Conservation (phyloP, 2,888 invertebrate species). For the Agrochola circellaris region DNA sequence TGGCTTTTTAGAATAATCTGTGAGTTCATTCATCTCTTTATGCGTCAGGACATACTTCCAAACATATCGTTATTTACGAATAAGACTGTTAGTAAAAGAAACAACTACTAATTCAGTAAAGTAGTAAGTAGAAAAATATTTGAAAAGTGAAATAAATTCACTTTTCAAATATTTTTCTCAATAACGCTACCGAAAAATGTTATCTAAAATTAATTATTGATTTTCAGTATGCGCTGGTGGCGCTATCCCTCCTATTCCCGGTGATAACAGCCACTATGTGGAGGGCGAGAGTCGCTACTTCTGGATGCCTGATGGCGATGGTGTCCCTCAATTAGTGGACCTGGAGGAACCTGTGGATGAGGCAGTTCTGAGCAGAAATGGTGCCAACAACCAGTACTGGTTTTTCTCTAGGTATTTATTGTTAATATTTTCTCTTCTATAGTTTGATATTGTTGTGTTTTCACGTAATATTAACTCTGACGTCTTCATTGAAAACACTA, state of each 20-base stretch:
- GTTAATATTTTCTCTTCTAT: not conserved
- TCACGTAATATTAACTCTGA: too few relatives aligned
- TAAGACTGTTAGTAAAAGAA: not conserved
- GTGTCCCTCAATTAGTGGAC: slow-evolving; percentile 80
- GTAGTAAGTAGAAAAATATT: too few relatives aligned
- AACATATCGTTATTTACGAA: not conserved
- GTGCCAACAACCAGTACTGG: slow-evolving; percentile 82
- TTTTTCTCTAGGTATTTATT: slow-evolving; percentile 75
- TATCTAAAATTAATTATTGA: not conserved
- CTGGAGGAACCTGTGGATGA: slow-evolving; percentile 75
- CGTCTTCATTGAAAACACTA: not conserved
- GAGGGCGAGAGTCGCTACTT: slow-evolving; percentile 85
- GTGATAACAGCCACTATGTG: slow-evolving; percentile 85
- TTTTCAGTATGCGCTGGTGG: slow-evolving; percentile 75
- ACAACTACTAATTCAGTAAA: not conserved
- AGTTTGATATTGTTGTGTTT: too few relatives aligned
- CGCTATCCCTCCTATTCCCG: slow-evolving; percentile 76
- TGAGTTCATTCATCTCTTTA: not conserved
- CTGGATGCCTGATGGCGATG: slow-evolving; percentile 86
- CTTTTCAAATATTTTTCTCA: not conserved
- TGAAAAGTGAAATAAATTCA: too few relatives aligned
- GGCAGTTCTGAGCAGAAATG: slow-evolving; percentile 72
- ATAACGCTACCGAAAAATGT: not conserved
- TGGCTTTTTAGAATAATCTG: not conserved
- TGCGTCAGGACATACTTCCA: not conserved